A percentile compares a stretch with the other conserved stretches of the same genome.
Conservation (phyloP, 2,888 invertebrate genomes). For the Epistrophella euchroma region DNA sequence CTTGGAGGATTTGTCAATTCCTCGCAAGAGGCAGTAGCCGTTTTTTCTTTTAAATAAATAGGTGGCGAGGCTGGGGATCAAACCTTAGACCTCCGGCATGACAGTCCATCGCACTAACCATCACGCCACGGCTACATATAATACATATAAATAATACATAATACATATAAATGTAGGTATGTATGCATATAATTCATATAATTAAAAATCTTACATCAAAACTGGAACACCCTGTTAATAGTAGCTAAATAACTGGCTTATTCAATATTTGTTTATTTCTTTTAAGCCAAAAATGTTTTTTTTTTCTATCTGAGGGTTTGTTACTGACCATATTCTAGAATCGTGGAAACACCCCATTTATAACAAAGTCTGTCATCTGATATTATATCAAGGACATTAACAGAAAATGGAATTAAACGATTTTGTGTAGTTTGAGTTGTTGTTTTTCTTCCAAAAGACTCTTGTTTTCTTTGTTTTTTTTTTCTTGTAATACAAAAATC, state of each 20-base stretch:
- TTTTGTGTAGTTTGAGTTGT: constrained; percentile 41
- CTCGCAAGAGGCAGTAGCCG: too few relatives aligned
- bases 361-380: constrained; percentile 72
- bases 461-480: constrained; percentile 23
- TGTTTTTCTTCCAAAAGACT: constrained; percentile 9
- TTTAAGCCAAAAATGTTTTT: constrained; percentile 14
- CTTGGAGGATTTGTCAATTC: too few relatives aligned
- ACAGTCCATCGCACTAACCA: too few relatives aligned
- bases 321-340: constrained; percentile 50
- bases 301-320: constrained; percentile 14
- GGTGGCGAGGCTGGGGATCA: too few relatives aligned
- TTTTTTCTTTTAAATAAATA: too few relatives aligned
- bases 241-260: not conserved
- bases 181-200: too few relatives aligned
- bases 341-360: constrained; percentile 71
- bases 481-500: not conserved
- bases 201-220: not conserved
- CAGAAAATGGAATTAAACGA: constrained; percentile 73
- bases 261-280: constrained; percentile 36
- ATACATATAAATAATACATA: too few relatives aligned
- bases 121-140: too few relatives aligned
- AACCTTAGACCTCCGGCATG: too few relatives aligned
- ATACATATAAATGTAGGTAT: too few relatives aligned
- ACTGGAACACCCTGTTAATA: constrained; percentile 9
- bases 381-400: constrained; percentile 71